phyloP scores from a whole-genome alignment of 2,113 vertebrate species.

The Lutjanus erythropterus region DNA sequence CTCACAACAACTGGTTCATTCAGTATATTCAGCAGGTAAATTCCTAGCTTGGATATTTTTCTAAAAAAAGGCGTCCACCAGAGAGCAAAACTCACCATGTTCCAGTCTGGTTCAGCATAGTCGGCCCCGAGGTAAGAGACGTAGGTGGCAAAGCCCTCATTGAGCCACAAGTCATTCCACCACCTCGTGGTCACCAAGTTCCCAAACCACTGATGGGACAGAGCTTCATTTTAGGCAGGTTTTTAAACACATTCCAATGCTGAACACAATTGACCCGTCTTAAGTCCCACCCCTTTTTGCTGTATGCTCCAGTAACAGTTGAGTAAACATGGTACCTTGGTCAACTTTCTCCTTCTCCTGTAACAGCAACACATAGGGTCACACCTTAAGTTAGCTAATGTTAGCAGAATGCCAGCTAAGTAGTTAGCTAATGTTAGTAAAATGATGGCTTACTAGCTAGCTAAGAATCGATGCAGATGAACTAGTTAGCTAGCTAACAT shows the following conservation, averaged over 20 bases:
- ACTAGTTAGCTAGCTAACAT: too few relatives aligned
- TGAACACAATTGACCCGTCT: neutral
- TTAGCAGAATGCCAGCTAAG: too few relatives aligned
- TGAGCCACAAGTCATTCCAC: constrained; percentile 97
- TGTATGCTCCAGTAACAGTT: too few relatives aligned
- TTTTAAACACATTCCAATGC: neutral
- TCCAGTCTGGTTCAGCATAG: constrained; percentile 80
- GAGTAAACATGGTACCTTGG: too few relatives aligned
- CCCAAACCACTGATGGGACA: constrained; percentile 90
- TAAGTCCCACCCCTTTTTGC: too few relatives aligned
- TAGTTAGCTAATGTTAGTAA: too few relatives aligned
- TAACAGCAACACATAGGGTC: too few relatives aligned
- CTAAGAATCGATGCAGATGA: too few relatives aligned
- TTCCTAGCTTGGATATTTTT: neutral
- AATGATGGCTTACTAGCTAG: too few relatives aligned
- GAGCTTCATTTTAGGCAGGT: neutral
- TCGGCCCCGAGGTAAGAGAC: constrained; percentile 90
- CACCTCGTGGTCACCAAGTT: constrained; percentile 92
- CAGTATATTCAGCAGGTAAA: neutral
- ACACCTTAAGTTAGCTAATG: too few relatives aligned
- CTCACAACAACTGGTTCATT: neutral
- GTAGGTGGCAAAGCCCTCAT: constrained; percentile 93
- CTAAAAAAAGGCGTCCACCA: neutral
- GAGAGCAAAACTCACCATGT: constrained; percentile 85
- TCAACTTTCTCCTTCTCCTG: too few relatives aligned